Percentiles rank a stretch among this genome's conserved stretches.
Evolutionary conservation across 2,888 invertebrate species (phyloP).

Genomic region (Patella depressa): DNA sequence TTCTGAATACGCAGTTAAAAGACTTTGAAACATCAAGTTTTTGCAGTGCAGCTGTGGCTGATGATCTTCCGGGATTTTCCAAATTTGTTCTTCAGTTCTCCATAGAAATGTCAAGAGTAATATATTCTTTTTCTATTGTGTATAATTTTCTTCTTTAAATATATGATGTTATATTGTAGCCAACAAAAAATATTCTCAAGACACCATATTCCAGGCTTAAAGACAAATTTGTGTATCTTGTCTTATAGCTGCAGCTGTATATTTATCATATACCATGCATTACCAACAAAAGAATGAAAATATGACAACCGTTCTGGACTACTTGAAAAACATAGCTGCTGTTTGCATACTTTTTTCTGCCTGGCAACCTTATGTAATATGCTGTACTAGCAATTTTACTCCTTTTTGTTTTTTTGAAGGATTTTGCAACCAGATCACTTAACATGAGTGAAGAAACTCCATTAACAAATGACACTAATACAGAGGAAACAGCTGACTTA

Average conservation of each 20-base stretch:
- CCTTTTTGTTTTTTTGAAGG: slow-evolving; percentile 33
- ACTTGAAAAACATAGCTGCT: too few relatives aligned
- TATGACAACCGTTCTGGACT: too few relatives aligned
- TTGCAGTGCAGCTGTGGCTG: slow-evolving; percentile 40
- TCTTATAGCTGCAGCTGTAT: too few relatives aligned
- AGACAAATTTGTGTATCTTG: too few relatives aligned
- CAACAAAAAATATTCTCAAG: neutral
- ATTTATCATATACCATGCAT: too few relatives aligned
- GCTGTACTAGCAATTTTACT: neutral
- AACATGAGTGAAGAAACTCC: slow-evolving; percentile 58
- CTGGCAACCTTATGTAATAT: neutral
- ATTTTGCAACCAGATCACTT: slow-evolving; percentile 59
- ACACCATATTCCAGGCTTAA: neutral
- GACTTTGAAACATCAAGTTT: slow-evolving; percentile 56
- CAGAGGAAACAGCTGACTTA: slow-evolving; percentile 35
- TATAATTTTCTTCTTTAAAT: neutral
- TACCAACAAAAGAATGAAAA: too few relatives aligned
- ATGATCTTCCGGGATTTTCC: slow-evolving; percentile 56
- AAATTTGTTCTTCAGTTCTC: slow-evolving; percentile 58
- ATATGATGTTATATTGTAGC: neutral
- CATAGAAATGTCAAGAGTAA: slow-evolving; percentile 59
- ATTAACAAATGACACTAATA: neutral
- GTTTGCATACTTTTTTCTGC: too few relatives aligned
- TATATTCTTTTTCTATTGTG: neutral
- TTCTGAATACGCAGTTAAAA: slow-evolving; percentile 59